Evolutionary conservation across 2,113 vertebrate species (phyloP), one percentile per base, ranked within the genome.

Genomic region (Gallinago undulata): DNA sequence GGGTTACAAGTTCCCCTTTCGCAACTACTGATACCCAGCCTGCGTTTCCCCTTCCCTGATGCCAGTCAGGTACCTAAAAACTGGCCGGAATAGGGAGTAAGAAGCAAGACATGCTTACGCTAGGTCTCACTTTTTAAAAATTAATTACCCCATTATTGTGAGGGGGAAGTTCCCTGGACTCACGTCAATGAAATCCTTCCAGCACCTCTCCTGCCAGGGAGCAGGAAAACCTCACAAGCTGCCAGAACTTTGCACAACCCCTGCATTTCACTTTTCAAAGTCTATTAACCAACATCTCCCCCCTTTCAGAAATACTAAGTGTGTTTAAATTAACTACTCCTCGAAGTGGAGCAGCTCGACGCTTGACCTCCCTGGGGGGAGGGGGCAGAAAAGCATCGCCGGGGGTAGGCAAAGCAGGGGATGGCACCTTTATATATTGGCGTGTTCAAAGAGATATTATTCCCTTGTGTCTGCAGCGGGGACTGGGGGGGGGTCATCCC

Each of bases 121-220:
- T 37, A 60, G 25, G 11, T 66, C 24, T 41, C 27, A 14, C 13
- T 64, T 59, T 21, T 35, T 2, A 3, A 51, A 53, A 66, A 25
- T 4, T 12, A 43, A 13, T n/a, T 23, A 33, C 24, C 18, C 11
- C 33, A 3, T 41, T 41, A 62, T 0, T 47, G 64, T 2, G 18
- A 45, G 8, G 12, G n/a, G 37, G 15, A 47, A 35, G 15, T 28
- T 33, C 60, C 33, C 41, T 4, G 56, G 13, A 21, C 5, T 30
- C 1, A 0, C 8, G 16, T 4, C 56, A 67, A 1, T 5, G 8
- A 37, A 37, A 48, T 10, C 35, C 10, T 3, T 1, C 2, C 19
- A 12, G 57, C 0, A 17, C 23, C 11, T 13, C 19, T 47, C 37
- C 51, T 25, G 50, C 24, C 37, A 3, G 35, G 23, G 18, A 51